Conservation (phyloP, 2,113 vertebrate species). For the Narcine bancroftii region DNA sequence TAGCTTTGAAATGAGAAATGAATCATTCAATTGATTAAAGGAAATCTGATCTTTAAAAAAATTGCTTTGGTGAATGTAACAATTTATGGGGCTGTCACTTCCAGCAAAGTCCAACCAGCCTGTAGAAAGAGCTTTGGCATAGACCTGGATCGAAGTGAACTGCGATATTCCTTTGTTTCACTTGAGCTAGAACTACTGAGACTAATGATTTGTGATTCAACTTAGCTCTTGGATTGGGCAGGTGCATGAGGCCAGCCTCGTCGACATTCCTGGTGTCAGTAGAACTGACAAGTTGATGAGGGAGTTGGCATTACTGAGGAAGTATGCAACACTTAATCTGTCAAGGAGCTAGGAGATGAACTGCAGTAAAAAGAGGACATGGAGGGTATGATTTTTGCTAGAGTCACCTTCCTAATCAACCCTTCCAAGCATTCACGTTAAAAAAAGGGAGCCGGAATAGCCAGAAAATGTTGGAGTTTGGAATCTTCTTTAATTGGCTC, state of each 20-base stretch:
- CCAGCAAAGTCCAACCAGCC: not conserved
- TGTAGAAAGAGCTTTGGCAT: not conserved
- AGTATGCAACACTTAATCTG: not conserved
- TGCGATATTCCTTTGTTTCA: not conserved
- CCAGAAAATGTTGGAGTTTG: not conserved
- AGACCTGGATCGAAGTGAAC: not conserved
- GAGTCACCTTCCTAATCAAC: not conserved
- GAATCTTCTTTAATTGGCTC: not conserved
- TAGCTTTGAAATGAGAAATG: conserved; percentile 20
- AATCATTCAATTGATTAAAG: conserved; percentile 12
- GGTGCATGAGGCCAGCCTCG: not conserved
- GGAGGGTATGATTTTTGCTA: not conserved
- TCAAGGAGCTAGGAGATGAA: not conserved
- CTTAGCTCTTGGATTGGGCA: no score
- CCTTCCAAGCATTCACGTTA: not conserved
- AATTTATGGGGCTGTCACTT: conserved; percentile 7
- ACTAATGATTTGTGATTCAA: not conserved
- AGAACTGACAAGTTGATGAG: not conserved
- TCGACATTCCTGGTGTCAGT: not conserved
- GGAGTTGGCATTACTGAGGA: not conserved
- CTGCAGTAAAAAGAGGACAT: not conserved
- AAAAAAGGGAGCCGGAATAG: not conserved
- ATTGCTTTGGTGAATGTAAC: not conserved
- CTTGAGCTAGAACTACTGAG: not conserved
- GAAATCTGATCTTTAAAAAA: not conserved